Conservation (phyloP, 2,888 invertebrate species). For the Thyatira batis region DNA sequence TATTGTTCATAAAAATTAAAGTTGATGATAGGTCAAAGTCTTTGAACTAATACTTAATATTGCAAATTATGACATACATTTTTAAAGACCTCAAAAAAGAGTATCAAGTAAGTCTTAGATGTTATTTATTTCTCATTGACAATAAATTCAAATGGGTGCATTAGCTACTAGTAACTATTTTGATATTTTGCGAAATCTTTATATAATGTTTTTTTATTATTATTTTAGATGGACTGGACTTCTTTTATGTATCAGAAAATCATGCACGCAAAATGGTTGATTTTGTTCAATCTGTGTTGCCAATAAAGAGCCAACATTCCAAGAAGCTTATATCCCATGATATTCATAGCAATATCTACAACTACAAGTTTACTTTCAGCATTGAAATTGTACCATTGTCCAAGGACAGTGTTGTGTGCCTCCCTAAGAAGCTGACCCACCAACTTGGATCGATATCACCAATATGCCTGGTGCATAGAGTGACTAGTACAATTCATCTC, state of each 20-base stretch:
- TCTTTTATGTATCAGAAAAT: slow-evolving; percentile 94
- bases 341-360: slow-evolving; percentile 97
- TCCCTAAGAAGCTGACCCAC: slow-evolving; percentile 92
- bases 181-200: too few relatives aligned
- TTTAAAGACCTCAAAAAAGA: too few relatives aligned
- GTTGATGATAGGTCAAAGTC: too few relatives aligned
- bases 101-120: too few relatives aligned
- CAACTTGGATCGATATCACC: slow-evolving; percentile 94
- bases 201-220: slow-evolving; percentile 3
- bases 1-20: too few relatives aligned
- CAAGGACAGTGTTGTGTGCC: slow-evolving; percentile 95
- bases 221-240: slow-evolving; percentile 94
- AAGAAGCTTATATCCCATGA: slow-evolving; percentile 98
- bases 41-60: too few relatives aligned
- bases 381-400: slow-evolving; percentile 98
- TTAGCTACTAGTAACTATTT: too few relatives aligned
- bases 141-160: too few relatives aligned
- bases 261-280: slow-evolving; percentile 97
- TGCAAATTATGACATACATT: too few relatives aligned
- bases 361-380: slow-evolving; percentile 97
- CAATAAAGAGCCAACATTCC: slow-evolving; percentile 93
- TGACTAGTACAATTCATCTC: slow-evolving; percentile 94
- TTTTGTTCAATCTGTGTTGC: slow-evolving; percentile 93
- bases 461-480: slow-evolving; percentile 93
- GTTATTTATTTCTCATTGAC: too few relatives aligned